phyloP scores from a whole-genome alignment of 2,113 vertebrate genomes.

The Notarius quadriscutis region DNA sequence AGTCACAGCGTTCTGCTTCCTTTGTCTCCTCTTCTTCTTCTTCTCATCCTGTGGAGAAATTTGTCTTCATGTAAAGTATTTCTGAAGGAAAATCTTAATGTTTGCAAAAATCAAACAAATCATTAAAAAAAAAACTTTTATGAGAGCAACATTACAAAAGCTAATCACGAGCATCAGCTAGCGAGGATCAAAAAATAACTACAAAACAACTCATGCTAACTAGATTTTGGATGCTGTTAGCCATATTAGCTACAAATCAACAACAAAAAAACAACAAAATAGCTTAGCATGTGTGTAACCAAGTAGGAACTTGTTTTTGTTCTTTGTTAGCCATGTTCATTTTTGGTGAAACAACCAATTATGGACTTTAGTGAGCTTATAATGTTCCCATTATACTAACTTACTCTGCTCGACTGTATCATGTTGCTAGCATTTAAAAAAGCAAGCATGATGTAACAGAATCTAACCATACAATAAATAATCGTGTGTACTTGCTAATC shows the following conservation, averaged over 20 bases:
- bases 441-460: not conserved
- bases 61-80: not conserved
- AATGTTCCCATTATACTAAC: not conserved
- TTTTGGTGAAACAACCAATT: not conserved
- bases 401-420: not conserved
- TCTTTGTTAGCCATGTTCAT: not conserved
- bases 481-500: not conserved
- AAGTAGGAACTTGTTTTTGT: not conserved
- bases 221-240: not conserved
- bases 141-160: not conserved
- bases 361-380: not conserved
- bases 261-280: too few species aligned
- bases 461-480: not conserved
- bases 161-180: not conserved
- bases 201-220: not conserved
- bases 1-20: not conserved
- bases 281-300: not conserved
- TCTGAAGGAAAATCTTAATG: not conserved
- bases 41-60: conserved; percentile 30
- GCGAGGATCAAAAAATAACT: not conserved
- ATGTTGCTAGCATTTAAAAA: not conserved
- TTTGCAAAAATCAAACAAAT: not conserved
- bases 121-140: not conserved
- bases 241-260: not conserved
- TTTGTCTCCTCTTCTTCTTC: not conserved